phyloP scores from a whole-genome alignment of 2,888 invertebrate species.

The Rhodophaea formosa region DNA sequence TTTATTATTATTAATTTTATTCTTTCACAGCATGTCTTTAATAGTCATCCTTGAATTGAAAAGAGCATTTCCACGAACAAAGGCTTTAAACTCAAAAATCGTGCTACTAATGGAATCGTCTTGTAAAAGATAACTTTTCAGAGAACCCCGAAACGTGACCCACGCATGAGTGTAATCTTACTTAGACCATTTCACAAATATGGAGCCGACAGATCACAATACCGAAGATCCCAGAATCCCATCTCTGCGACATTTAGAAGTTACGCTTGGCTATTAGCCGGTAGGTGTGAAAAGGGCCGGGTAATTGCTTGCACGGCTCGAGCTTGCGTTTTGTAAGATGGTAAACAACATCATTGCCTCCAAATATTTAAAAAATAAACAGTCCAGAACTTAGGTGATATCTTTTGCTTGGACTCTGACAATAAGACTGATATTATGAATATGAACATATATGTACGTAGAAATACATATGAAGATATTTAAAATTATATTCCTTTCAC shows the following conservation, averaged over 20 bases:
- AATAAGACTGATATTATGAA: no score
- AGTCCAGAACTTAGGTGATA: background rate
- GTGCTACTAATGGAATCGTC: constrained; percentile 35
- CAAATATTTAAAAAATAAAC: background rate
- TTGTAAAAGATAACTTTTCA: constrained; percentile 39
- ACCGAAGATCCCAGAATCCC: constrained; percentile 43
- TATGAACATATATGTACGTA: background rate
- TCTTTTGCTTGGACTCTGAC: background rate
- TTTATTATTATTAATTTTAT: no score
- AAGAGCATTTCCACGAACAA: background rate
- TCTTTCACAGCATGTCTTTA: background rate
- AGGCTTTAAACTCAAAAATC: constrained; percentile 19
- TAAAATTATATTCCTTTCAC: no score
- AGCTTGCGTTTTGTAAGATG: constrained; percentile 9
- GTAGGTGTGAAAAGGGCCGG: constrained; percentile 70
- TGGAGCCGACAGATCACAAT: constrained; percentile 30
- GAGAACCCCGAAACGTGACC: constrained; percentile 41
- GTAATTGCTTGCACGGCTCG: constrained; percentile 54
- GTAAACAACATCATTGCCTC: constrained; percentile 1
- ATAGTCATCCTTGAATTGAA: background rate
- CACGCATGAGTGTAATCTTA: constrained; percentile 31
- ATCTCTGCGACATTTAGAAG: constrained; percentile 25
- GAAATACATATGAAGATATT: no score
- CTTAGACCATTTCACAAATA: constrained; percentile 26
- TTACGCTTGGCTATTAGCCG: constrained; percentile 48